Evolutionary conservation across 2,113 vertebrate genomes (phyloP), one percentile per base, ranked within the genome.

Genomic region (Coracopsis vasa): DNA sequence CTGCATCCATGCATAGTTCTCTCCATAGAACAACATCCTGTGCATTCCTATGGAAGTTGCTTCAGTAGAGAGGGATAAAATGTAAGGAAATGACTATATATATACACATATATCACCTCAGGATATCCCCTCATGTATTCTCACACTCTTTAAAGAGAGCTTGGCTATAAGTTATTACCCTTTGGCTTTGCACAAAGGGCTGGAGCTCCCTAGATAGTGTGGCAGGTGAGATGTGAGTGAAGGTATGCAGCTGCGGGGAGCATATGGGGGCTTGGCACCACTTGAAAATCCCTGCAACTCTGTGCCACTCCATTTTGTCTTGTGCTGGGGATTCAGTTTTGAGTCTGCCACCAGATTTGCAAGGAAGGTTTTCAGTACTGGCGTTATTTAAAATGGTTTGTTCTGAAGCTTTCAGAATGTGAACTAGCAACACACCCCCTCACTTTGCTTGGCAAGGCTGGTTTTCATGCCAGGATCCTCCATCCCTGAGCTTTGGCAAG

Each of bases 1-100:
- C 88, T 69, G 41, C 53, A 72, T 69, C 86, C 83, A 93, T 0
- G 3, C 91, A 86, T 92, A 96, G 81, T 17, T 85, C 56, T 81
- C 31, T 41, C 70, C 64, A 79, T 24, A 69, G 67, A 94, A 58
- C 65, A 94, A 95, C 77, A 96, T 96, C 94, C 92, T 92, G 90
- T 33, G 23, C 37, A 50, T 94, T 91, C 41, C 80, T 47, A 92
- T 81, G 86, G 70, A 94, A 92, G 45, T 33, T 85, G 45, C 78
- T 92, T 89, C 50, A 81, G 27, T 60, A 81, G 62, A 56, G 64
- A 61, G n/a, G 35, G 72, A 80, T 75, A 80, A 90, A 95, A 90
- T 27, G 12, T 80, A 72, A 93, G 92, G 95, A 96, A 96, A 92
- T 53, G 21, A 60, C 64, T 78, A 7, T 25, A 10, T 17, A n/a